phyloP scores from a whole-genome alignment of 2,888 invertebrate species.

The Desoria tigrina region DNA sequence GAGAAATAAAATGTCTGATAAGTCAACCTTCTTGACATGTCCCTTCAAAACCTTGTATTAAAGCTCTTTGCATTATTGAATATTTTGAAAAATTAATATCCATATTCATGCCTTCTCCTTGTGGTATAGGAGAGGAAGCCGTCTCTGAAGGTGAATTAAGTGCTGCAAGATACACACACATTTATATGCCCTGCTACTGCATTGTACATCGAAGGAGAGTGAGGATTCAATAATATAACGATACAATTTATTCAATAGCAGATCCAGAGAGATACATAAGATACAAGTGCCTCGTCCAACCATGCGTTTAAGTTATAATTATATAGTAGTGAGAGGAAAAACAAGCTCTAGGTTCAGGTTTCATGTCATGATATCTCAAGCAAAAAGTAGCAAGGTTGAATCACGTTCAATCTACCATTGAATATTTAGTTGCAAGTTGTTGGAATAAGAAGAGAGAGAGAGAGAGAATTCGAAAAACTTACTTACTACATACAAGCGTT shows the following conservation, averaged over 20 bases:
- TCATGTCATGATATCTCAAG: conserved; percentile 35
- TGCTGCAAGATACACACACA: too few relatives aligned
- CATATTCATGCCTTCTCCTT: background rate
- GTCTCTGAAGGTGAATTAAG: too few relatives aligned
- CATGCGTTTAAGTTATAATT: conserved; percentile 3
- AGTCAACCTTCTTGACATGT: conserved; percentile 11
- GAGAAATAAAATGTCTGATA: conserved; percentile 9
- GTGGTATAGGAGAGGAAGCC: too few relatives aligned
- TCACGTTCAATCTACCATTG: too few relatives aligned
- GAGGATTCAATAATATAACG: conserved; percentile 28
- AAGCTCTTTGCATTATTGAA: conserved; percentile 34
- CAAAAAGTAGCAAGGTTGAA: conserved; percentile 11
- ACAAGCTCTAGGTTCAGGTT: conserved; percentile 42
- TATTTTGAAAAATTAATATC: conserved; percentile 36
- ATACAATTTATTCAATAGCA: conserved; percentile 19
- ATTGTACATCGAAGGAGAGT: conserved; percentile 12
- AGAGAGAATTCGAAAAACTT: too few relatives aligned
- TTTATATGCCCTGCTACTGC: too few relatives aligned
- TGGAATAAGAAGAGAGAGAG: too few relatives aligned
- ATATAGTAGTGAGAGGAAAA: conserved; percentile 12
- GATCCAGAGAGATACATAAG: background rate
- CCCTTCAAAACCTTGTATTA: background rate
- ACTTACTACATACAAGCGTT: too few relatives aligned
- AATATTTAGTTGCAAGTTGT: conserved; percentile 24
- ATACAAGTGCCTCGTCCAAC: conserved; percentile 7